Evolutionary conservation across 2,888 invertebrate species (phyloP).

Genomic region (Drosophila longiperda): DNA sequence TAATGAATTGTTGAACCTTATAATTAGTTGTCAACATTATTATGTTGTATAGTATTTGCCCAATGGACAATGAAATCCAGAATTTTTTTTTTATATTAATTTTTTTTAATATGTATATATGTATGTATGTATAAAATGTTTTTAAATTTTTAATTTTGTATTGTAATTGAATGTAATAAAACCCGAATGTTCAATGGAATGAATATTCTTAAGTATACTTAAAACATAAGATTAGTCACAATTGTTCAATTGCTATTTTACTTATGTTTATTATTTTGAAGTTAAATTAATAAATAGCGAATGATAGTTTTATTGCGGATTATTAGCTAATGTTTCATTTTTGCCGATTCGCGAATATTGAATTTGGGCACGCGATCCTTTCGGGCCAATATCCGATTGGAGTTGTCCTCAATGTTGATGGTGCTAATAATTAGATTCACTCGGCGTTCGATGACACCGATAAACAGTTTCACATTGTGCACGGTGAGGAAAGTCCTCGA

Average conservation of each 20-base stretch:
- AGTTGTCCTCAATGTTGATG: slow-evolving; percentile 81
- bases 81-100: not conserved
- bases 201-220: slow-evolving; percentile 39
- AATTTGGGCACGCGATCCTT: slow-evolving; percentile 85
- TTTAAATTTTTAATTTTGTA: slow-evolving; percentile 19
- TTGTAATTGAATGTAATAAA: slow-evolving; percentile 3
- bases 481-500: slow-evolving; percentile 90
- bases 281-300: slow-evolving; percentile 38
- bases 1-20: slow-evolving; percentile 41
- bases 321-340: slow-evolving; percentile 69
- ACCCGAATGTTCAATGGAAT: slow-evolving; percentile 38
- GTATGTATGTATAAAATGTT: not conserved
- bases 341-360: slow-evolving; percentile 84
- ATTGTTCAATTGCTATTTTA: slow-evolving; percentile 46
- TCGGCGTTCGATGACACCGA: slow-evolving; percentile 92
- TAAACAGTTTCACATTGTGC: slow-evolving; percentile 92
- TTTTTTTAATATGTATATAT: slow-evolving; percentile 10
- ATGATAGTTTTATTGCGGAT: slow-evolving; percentile 12
- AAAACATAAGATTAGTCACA: slow-evolving; percentile 45
- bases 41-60: slow-evolving; percentile 32
- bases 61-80: slow-evolving; percentile 26
- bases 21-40: slow-evolving; percentile 22
- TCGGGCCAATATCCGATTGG: slow-evolving; percentile 82
- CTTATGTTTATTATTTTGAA: slow-evolving; percentile 30
- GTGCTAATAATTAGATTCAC: slow-evolving; percentile 83